A percentile compares a stretch with the other conserved stretches of the same genome.
phyloP scores from a whole-genome alignment of 2,888 invertebrate species.

The Platycnemis pennipes region DNA sequence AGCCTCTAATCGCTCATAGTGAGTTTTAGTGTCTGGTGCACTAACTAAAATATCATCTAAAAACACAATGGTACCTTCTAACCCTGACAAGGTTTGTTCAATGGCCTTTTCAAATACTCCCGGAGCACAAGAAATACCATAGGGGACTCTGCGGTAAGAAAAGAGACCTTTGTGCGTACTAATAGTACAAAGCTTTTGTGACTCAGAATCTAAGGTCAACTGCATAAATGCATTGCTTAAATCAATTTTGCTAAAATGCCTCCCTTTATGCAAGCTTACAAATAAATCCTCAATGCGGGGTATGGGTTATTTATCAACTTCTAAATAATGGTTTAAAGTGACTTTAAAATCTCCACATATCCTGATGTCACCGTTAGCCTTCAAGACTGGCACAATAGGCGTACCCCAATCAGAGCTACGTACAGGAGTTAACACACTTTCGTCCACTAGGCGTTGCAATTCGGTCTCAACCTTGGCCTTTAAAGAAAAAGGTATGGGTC shows the following conservation, averaged over 20 bases:
- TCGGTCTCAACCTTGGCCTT: conserved; percentile 73
- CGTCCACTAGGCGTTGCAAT: conserved; percentile 72
- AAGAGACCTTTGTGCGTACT: not conserved
- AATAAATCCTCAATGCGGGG: conserved; percentile 72
- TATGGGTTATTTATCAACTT: conserved; percentile 73
- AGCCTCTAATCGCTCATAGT: not conserved
- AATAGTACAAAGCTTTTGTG: not conserved
- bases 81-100: not conserved
- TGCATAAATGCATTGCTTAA: not conserved
- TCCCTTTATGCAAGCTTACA: not conserved
- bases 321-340: conserved; percentile 68
- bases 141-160: not conserved
- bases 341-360: conserved; percentile 74
- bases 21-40: not conserved
- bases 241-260: not conserved
- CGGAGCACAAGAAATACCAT: not conserved
- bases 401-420: conserved; percentile 75
- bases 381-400: conserved; percentile 76
- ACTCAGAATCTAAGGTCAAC: not conserved
- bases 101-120: not conserved
- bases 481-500: conserved; percentile 74
- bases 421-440: conserved; percentile 72
- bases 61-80: not conserved
- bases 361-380: conserved; percentile 75
- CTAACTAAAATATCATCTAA: not conserved